Evolutionary conservation across 2,797 vertebrate species (phyloP).

Genomic region (Sebastes iracundus): DNA sequence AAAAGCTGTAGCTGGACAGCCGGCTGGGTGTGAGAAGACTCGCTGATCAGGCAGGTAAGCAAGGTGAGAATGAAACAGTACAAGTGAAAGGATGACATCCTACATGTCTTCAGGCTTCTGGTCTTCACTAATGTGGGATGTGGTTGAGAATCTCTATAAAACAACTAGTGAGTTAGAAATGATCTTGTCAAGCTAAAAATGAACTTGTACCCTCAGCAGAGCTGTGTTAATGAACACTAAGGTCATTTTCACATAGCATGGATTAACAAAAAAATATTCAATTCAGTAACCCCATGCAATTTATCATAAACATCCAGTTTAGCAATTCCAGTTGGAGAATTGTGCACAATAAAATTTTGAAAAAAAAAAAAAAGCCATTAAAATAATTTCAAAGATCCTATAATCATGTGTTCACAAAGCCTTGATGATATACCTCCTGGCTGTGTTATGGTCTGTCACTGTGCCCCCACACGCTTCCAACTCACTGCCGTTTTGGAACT

Average conservation of each 20-base stretch:
- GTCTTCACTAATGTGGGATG: background rate
- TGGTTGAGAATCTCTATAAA: background rate
- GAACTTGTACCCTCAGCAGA: background rate
- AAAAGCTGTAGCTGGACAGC: background rate
- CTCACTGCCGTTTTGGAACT: background rate
- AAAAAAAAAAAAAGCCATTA: background rate
- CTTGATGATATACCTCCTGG: background rate
- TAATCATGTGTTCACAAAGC: background rate
- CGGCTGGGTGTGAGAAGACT: background rate
- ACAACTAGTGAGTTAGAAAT: background rate
- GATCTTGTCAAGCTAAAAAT: background rate
- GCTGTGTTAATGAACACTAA: background rate
- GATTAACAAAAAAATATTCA: too few species aligned
- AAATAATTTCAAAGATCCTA: background rate
- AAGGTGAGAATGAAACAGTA: background rate
- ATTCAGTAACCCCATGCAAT: background rate
- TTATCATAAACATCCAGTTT: background rate
- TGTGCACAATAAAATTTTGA: too few species aligned
- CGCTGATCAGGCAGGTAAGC: background rate
- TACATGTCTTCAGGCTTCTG: too few species aligned
- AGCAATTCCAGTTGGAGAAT: too few species aligned
- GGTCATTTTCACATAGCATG: background rate
- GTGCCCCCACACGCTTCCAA: background rate
- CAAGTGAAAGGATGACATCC: background rate
- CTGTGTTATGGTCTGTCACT: background rate